These are phyloP conservation scores for Cephus cinctus DNA, from an alignment of 1,140 invertebrate species.

Conservation along the genomic window DNA sequence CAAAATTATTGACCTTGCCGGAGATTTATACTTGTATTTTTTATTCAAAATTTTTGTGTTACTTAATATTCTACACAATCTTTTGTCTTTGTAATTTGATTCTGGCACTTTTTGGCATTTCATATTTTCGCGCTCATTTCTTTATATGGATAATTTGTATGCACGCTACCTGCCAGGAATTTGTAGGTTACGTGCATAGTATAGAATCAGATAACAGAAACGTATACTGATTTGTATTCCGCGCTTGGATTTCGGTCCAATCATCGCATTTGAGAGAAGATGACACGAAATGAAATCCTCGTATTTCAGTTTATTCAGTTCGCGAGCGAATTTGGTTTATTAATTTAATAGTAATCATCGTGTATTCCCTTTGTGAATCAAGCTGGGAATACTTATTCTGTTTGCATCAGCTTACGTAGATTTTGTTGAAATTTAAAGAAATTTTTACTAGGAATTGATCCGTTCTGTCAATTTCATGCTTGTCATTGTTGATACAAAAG, in stretches of 20 bases:
- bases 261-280: conserved; percentile 3
- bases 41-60: too few relatives aligned
- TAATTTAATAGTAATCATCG: conserved; percentile 8
- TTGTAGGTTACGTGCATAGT: neutral
- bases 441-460: neutral
- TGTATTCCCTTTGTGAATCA: neutral
- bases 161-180: too few relatives aligned
- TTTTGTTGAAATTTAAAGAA: neutral
- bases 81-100: too few relatives aligned
- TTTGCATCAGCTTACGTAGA: neutral
- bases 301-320: conserved; percentile 2
- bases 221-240: conserved; percentile 7
- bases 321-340: neutral
- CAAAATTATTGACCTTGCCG: too few relatives aligned
- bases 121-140: too few relatives aligned
- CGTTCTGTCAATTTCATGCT: too few relatives aligned
- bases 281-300: conserved; percentile 11
- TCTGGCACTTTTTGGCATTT: too few relatives aligned
- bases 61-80: too few relatives aligned
- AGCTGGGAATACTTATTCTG: neutral
- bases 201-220: neutral
- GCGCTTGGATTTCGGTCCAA: neutral
- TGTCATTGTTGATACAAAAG: too few relatives aligned
- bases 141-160: too few relatives aligned
- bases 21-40: too few relatives aligned